Base-by-base conservation (phyloP, 2,888 invertebrate species). In the Isoperla grammatica region DNA sequence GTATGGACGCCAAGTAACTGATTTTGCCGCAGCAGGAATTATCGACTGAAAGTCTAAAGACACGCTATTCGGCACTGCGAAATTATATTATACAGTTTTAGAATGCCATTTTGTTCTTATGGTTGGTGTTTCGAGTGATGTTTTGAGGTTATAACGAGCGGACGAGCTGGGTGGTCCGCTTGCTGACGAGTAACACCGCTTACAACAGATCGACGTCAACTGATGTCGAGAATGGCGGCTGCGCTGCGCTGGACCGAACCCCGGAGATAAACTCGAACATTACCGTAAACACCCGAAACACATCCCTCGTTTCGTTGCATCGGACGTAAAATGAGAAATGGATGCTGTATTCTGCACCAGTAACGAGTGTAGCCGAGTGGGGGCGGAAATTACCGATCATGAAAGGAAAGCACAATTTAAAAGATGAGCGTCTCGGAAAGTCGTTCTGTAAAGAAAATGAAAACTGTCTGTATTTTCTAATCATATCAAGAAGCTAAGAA, bases 211-310 rank as follows among this genome's bases (percentile, higher is more conserved):
- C 42, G 42, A 17, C 45, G 19, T 45, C 45, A 13, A 45, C 45
- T 45, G 45, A 19, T 17, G 15, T 17, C 11, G 15, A 15, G n/a
- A 4, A 9, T 11, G 45, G 45, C 11, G 45, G n/a, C 45, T 45
- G 45, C 45, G 45, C 45, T 45, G 45, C 15, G 15, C 45, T 17
- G 42, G 11, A 15, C 29, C 29, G 13, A n/a, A n/a, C 42, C 45
- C 45, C 45, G 45, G 45, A 45, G 45, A 45, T 45, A 45, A 45
- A 45, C 9, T 17, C 45, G 45, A 45, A 45, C 45, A 19, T 13
- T 45, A 13, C 11, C 45, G 45, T 45, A 19, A 45, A 45, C 17
- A 45, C 45, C 45, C 45, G 45, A 45, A 45, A 11, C 45, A 45
- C 45, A 29, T 29, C 29, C 29, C 29, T 29, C 29, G 29, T 29